A percentile compares a stretch with the other conserved stretches of the same genome.
Conservation (phyloP, 2,797 vertebrate genomes). For the Enteromius thamalakanensis region DNA sequence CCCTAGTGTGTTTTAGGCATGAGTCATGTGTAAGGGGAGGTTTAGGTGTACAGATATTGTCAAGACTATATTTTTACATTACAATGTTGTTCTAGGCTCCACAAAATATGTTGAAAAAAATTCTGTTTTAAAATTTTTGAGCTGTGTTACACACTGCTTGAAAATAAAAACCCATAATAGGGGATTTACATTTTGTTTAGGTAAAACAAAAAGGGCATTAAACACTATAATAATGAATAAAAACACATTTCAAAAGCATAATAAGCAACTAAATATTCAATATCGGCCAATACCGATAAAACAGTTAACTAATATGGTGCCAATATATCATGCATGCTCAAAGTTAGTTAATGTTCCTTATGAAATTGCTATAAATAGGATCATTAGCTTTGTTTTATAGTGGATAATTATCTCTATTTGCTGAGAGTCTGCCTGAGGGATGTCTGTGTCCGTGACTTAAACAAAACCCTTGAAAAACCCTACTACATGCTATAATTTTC, state of each 20-base stretch:
- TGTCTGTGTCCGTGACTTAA: not conserved
- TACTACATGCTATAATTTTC: not conserved
- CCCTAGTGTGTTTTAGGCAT: too few relatives aligned
- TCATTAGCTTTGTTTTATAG: not conserved
- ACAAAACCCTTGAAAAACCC: not conserved
- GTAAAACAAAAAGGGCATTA: not conserved
- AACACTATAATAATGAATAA: not conserved
- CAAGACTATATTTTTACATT: too few relatives aligned
- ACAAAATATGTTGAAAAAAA: too few relatives aligned
- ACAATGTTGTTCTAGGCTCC: too few relatives aligned
- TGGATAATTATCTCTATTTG: not conserved
- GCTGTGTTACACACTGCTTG: too few relatives aligned
- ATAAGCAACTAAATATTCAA: not conserved
- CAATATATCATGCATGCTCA: not conserved
- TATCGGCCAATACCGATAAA: not conserved
- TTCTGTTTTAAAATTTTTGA: too few relatives aligned
- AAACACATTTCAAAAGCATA: not conserved
- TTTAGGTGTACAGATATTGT: too few relatives aligned
- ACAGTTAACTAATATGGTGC: not conserved
- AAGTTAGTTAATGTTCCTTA: not conserved
- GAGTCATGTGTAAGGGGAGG: too few relatives aligned
- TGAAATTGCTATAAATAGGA: not conserved
- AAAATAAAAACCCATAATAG: too few relatives aligned
- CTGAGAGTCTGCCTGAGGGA: not conserved
- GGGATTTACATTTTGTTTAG: not conserved